Base-by-base conservation (phyloP, 2,797 vertebrate genomes). In the Enteromius fasciolatus region DNA sequence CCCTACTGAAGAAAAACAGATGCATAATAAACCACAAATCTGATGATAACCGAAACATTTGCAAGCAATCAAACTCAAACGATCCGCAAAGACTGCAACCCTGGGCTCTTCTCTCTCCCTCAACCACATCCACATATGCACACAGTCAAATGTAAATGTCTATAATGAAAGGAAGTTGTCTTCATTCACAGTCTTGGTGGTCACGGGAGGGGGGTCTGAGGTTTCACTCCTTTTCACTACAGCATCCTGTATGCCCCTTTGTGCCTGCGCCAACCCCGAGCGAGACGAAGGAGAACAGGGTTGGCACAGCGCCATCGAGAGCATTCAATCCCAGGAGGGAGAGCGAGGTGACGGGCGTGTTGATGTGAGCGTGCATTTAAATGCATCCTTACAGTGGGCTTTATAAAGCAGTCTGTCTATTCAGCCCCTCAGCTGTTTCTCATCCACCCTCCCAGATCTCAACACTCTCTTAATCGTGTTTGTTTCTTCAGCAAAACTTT, bases 301-400 rank as follows among this genome's bases (percentile, higher is more conserved):
- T 68, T 82, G 85, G 83, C 75, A 15, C 5, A 2, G 46, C 31
- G 82, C 85, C 85, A 82, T 5, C 5, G 41, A 69, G 75, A 15
- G 82, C 74, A 81, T 80, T 85, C 75, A 82, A 46, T 82, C 69
- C 59, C 61, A 77, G 75, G 39, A 66, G 67, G 23, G 44, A 85
- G 83, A 23, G 54, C n/a, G 54, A 77, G 72, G 83, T 86, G 83
- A 82, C 54, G 59, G 66, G 69, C 39, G 36, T 83, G 63, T 59
- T 74, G 82, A 86, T 78, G 82, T 73, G 74, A 50, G 44, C 28
- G 36, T 76, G 63, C 82, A 81, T 84, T 84, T 77, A 78, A 86
- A 86, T 84, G 78, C 69, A 64, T 68, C 82, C 33, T 80, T 77
- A 76, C 67, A 76, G 63, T 48, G 39, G 69, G 25, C 64, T 70